Percentiles rank a stretch among this genome's conserved stretches.
phyloP scores from a whole-genome alignment of 2,888 invertebrate species.

The Synergus umbraculus region DNA sequence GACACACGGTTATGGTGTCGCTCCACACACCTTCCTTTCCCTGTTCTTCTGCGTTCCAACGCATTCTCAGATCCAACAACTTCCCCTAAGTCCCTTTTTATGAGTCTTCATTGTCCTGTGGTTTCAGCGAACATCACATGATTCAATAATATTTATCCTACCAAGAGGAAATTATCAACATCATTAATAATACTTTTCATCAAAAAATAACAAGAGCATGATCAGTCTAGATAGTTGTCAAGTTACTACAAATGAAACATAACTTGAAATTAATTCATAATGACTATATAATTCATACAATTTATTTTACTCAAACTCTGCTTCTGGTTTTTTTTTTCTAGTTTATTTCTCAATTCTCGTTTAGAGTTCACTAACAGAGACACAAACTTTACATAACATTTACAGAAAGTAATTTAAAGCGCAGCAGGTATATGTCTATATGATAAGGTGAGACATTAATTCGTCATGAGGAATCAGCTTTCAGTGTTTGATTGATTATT shows the following conservation, averaged over 20 bases:
- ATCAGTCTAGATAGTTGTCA: too few relatives aligned
- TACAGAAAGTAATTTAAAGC: slow-evolving; percentile 29
- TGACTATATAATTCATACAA: too few relatives aligned
- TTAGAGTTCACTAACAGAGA: not conserved
- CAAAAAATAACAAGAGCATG: too few relatives aligned
- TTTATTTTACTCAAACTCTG: too few relatives aligned
- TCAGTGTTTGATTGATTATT: slow-evolving; percentile 25
- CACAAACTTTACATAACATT: not conserved
- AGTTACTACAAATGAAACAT: too few relatives aligned
- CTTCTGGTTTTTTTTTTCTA: too few relatives aligned
- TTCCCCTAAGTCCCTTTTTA: slow-evolving; percentile 48
- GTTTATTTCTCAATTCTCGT: not conserved
- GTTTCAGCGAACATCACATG: not conserved
- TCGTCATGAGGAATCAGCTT: slow-evolving; percentile 16
- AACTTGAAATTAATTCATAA: too few relatives aligned
- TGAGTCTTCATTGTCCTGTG: not conserved
- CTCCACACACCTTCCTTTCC: slow-evolving; percentile 61
- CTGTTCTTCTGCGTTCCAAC: slow-evolving; percentile 59
- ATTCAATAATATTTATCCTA: not conserved
- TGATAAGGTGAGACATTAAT: slow-evolving; percentile 27
- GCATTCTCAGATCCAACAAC: slow-evolving; percentile 47
- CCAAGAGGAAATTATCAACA: too few relatives aligned
- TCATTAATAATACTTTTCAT: too few relatives aligned
- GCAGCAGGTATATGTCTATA: not conserved
- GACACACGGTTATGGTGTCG: slow-evolving; percentile 68